phyloP scores from a whole-genome alignment of 2,113 vertebrate genomes.

The Rhineura floridana region DNA sequence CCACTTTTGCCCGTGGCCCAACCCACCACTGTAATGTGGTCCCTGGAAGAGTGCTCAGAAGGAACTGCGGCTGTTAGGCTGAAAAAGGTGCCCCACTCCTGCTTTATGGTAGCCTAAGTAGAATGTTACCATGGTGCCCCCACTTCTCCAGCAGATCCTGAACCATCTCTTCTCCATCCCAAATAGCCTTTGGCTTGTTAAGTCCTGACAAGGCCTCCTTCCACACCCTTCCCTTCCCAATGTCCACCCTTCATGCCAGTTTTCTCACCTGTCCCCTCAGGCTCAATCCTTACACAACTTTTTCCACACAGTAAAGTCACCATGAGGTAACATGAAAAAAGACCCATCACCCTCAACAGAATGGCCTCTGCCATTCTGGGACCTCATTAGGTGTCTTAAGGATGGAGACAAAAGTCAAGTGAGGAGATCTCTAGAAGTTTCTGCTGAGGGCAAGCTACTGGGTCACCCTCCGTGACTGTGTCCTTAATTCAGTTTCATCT shows the following conservation, averaged over 20 bases:
- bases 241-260: background rate
- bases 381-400: background rate
- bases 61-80: no score
- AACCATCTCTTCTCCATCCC: no score
- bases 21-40: no score
- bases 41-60: no score
- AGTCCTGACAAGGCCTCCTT: background rate
- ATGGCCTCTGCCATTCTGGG: background rate
- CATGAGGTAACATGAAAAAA: background rate
- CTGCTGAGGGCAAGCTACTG: background rate
- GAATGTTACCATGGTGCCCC: no score
- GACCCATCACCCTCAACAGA: background rate
- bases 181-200: background rate
- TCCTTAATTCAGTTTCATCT: background rate
- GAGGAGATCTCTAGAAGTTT: background rate
- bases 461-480: background rate
- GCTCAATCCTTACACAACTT: background rate
- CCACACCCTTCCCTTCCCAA: background rate
- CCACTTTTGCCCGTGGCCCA: no score
- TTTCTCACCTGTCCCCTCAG: background rate
- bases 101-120: no score
- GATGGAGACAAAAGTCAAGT: background rate
- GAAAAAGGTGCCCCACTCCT: no score
- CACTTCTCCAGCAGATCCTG: no score
- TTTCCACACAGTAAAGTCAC: background rate